phyloP scores from a whole-genome alignment of 2,113 vertebrate genomes.

The Lepus americanus region DNA sequence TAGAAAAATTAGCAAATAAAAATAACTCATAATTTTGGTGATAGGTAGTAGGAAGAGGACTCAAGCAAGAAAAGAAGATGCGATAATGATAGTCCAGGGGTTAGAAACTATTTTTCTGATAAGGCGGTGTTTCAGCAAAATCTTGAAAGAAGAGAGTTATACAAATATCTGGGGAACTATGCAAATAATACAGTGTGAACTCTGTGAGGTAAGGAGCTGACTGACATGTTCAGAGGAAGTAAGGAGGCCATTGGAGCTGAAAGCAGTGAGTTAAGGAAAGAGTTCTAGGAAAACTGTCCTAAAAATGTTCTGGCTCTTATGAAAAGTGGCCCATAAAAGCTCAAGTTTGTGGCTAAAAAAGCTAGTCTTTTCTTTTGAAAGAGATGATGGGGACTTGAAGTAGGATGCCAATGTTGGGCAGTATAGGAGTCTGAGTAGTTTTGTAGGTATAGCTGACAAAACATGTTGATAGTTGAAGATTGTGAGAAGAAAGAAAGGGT shows the following conservation, averaged over 20 bases:
- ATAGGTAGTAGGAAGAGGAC: background rate
- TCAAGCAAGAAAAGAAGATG: background rate
- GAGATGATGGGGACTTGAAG: background rate
- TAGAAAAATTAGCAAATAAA: background rate
- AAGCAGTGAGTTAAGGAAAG: background rate
- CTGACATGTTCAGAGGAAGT: background rate
- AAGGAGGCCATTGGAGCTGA: too few species aligned
- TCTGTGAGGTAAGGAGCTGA: background rate
- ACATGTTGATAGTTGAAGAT: background rate
- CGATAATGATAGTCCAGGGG: too few species aligned
- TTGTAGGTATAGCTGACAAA: background rate
- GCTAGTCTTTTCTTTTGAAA: background rate
- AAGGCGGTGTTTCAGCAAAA: background rate
- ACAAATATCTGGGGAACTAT: background rate
- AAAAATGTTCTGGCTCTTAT: background rate
- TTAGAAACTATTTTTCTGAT: background rate
- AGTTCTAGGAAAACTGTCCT: background rate
- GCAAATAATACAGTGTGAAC: background rate
- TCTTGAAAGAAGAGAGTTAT: background rate
- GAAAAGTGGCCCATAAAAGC: background rate
- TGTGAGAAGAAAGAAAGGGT: background rate
- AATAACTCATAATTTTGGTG: background rate
- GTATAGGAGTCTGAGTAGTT: background rate
- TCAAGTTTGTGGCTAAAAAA: background rate
- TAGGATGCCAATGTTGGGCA: background rate